These are phyloP conservation scores for Tragopan temminckii DNA, from an alignment of 2,797 vertebrate genomes.

Conservation along the genomic window DNA sequence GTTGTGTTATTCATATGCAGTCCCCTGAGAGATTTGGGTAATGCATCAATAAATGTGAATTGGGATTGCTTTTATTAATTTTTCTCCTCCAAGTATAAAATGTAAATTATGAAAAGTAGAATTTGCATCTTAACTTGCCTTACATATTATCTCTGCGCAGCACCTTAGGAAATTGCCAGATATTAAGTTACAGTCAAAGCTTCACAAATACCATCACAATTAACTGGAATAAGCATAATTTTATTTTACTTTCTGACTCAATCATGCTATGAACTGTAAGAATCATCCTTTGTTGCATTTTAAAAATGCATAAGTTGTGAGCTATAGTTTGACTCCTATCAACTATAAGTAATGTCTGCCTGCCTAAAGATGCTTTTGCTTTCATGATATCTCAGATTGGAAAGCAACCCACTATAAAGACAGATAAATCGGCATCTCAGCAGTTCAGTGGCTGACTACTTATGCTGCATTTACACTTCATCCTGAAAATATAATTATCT, in stretches of 20 bases:
- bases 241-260: background rate
- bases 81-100: conserved; percentile 34
- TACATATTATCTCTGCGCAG: conserved; percentile 43
- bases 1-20: background rate
- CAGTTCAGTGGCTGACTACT: background rate
- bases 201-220: background rate
- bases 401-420: background rate
- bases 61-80: conserved; percentile 31
- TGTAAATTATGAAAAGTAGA: conserved; percentile 52
- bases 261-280: background rate
- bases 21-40: background rate
- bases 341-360: background rate
- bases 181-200: conserved; percentile 12
- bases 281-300: background rate
- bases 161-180: conserved; percentile 45
- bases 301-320: background rate
- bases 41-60: conserved; percentile 19
- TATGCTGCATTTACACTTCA: background rate
- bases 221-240: background rate
- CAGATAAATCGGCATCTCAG: background rate
- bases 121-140: conserved; percentile 59
- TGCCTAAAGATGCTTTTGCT: background rate
- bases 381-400: background rate
- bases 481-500: background rate
- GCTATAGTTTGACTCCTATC: background rate